Conservation (phyloP, 2,797 vertebrate genomes). For the Fistularia tabacaria region DNA sequence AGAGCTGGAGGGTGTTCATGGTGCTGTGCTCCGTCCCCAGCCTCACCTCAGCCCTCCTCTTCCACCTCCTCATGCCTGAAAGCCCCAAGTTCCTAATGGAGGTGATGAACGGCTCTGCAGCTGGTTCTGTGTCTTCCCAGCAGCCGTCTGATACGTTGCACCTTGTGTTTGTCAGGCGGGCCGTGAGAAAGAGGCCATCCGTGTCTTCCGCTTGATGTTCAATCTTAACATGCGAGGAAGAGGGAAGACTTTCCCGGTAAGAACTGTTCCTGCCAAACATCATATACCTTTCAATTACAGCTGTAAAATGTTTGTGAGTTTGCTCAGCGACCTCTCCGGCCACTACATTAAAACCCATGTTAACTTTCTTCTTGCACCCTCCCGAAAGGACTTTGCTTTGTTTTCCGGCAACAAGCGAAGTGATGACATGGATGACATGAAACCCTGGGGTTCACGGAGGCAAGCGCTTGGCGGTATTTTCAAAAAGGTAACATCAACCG, state of each 20-base stretch:
- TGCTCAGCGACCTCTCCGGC: too few species aligned
- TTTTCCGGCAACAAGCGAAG: conserved; percentile 8
- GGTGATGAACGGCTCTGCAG: conserved; percentile 41
- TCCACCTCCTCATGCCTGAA: conserved; percentile 71
- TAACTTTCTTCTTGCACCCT: not conserved
- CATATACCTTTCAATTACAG: too few species aligned
- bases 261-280: conserved; percentile 7
- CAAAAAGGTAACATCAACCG: too few species aligned
- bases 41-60: conserved; percentile 72
- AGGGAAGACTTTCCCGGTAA: conserved; percentile 58
- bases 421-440: conserved; percentile 3
- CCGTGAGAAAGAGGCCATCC: conserved; percentile 63
- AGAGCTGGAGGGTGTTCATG: conserved; percentile 79
- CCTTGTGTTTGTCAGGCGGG: conserved; percentile 47
- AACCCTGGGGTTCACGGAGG: not conserved
- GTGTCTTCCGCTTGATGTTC: conserved; percentile 72
- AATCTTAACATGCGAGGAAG: conserved; percentile 58
- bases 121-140: not conserved
- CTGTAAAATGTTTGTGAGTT: too few species aligned
- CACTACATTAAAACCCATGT: too few species aligned
- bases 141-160: not conserved
- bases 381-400: conserved; percentile 58
- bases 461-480: conserved; percentile 4
- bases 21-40: conserved; percentile 76
- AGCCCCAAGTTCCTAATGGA: conserved; percentile 81